Base-by-base conservation (phyloP, 2,888 invertebrate genomes). In the Choristoneura rosaceana region DNA sequence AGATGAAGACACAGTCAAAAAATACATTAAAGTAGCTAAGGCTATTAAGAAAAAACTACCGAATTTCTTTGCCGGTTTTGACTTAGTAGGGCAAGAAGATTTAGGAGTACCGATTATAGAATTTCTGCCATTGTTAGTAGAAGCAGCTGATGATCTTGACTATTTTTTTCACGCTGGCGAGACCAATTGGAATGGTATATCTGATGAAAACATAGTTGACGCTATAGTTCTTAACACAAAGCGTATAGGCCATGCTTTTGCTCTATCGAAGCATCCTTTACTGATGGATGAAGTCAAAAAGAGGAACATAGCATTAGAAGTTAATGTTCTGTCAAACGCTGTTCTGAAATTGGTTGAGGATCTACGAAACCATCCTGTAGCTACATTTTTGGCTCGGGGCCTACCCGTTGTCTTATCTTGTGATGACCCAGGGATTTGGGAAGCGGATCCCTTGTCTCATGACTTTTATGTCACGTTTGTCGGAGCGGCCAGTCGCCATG, bases 151-250 rank as follows among this genome's bases (percentile, higher is more conserved):
- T 0, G 86, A 94, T 4, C 86, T 97, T 5, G 93, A 96, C 68
- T 96, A 95, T 79, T 97, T 96, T 81, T 97, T 97, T 76, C 97
- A 98, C 82, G 97, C 97, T 0, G 98, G 97, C 0, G 97, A 98
- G 90, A 97, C 97, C 0, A 96, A 96, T 81, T 97, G 97, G 97
- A 95, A 94, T 80, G 97, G 96, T 7, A 90, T 89, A 0, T 95
- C 95, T 0, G 97, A 98, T 82, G 95, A 96, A 77, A 97, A 97
- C 87, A 82, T 98, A 62, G 87, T 96, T 47, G 97, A 98, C 80
- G 97, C 97, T 0, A 90, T 97, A 25, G 87, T 97, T 8, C 87
- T 98, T 33, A 96, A 96, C 50, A 92, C 96, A 0, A 95, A 95
- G 78, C 94, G 98, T 38, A 96, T 98, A 74, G 98, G 97, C 0